Evolutionary conservation across 2,113 vertebrate species (phyloP), one percentile per base, ranked within the genome.

Genomic region (Phalacrocorax brasilianus): DNA sequence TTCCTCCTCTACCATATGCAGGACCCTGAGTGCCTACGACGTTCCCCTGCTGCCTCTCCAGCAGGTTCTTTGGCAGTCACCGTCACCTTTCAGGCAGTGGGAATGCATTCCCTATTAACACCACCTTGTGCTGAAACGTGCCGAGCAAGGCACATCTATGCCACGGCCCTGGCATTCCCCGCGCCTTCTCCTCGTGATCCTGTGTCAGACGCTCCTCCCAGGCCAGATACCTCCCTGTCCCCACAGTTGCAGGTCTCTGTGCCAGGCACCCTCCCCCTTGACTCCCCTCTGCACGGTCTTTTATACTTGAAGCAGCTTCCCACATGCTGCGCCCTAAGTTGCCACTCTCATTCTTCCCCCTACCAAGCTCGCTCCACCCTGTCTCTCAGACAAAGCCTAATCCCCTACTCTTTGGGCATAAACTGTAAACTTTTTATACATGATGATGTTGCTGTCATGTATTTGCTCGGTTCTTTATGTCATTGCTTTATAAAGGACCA

Each of bases 11-110:
- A 1, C 24, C n/a, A 5, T 2, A 18, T 0, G 2, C 40, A 18
- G 44, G 20, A 61, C 33, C 2, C n/a, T 0, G 0, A 44, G 23
- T 9, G 4, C 14, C 1, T 2, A 6, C 1, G 2, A 13, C 14
- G 12, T 56, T 58, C 8, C 4, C 23, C 42, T 61, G 28, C 17
- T 66, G 33, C 33, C 30, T 49, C 61, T 50, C 24, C 24, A 28
- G 8, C 42, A 26, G 45, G 8, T 4, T 50, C 45, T 55, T 24
- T 55, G 38, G 42, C 61, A 42, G 7, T 4, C 3, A 47, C 5
- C 16, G 3, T 11, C 9, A 14, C 5, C 10, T 44, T 73, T 42
- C 45, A 8, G 49, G 63, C 49, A 21, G 8, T 15, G 30, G 8
- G 22, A 23, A 55, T 24, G 21, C 14, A 18, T 11, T 53, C 7